Evolutionary conservation across 2,888 invertebrate species (phyloP).

Genomic region (Agrotis segetum): DNA sequence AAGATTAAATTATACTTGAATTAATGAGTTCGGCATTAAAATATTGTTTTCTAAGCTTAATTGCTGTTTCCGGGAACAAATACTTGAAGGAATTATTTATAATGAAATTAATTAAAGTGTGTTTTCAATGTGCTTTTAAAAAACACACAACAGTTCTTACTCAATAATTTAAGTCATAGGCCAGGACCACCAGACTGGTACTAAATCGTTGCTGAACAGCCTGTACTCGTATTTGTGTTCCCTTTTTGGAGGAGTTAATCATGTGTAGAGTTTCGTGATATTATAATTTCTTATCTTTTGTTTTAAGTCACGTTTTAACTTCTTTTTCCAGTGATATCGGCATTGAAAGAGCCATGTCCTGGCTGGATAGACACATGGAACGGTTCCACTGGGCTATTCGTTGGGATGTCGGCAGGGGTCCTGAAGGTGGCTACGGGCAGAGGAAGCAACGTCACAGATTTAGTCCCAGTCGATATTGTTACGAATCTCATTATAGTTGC

Average conservation of each 20-base stretch:
- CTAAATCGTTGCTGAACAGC: too few species aligned
- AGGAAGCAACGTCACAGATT: slow-evolving; percentile 63
- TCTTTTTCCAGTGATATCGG: slow-evolving; percentile 66
- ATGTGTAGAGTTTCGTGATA: too few species aligned
- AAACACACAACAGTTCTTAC: too few species aligned
- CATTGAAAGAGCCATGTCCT: slow-evolving; percentile 67
- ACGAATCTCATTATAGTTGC: slow-evolving; percentile 68
- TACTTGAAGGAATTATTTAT: background rate
- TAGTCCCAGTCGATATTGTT: slow-evolving; percentile 72
- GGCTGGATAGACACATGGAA: slow-evolving; percentile 75
- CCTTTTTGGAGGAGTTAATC: too few species aligned
- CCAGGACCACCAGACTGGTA: too few species aligned
- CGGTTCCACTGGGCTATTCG: slow-evolving; percentile 67
- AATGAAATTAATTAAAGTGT: background rate
- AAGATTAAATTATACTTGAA: slow-evolving; percentile 21
- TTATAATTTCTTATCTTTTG: too few species aligned
- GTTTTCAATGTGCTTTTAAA: background rate
- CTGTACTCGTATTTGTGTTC: too few species aligned
- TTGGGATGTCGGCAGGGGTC: slow-evolving; percentile 63
- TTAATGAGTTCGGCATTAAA: slow-evolving; percentile 23
- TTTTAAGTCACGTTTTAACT: background rate
- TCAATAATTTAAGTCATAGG: too few species aligned
- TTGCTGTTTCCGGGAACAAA: background rate
- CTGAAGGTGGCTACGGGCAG: slow-evolving; percentile 57
- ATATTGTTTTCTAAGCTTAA: slow-evolving; percentile 1